Conservation (phyloP, 2,888 invertebrate species). For the Hedychridium roseum region DNA sequence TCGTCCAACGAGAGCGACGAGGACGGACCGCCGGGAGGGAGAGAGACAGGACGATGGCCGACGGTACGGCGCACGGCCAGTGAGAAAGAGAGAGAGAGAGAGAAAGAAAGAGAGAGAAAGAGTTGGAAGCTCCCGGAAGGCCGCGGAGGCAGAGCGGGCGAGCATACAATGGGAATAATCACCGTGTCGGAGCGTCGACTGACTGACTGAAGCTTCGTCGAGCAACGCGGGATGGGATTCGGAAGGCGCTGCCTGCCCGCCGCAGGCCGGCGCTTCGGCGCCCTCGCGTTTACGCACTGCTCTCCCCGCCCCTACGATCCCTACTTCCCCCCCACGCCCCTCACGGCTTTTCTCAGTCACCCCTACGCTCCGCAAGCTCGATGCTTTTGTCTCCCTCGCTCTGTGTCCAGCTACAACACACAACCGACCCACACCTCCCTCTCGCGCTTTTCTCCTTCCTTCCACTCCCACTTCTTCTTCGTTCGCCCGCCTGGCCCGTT, state of each 20-base stretch:
- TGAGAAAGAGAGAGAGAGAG: slow-evolving; percentile 8
- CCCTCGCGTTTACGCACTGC: slow-evolving; percentile 10
- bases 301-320: slow-evolving; percentile 5
- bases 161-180: slow-evolving; percentile 58
- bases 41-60: slow-evolving; percentile 6
- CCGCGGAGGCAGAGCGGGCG: slow-evolving; percentile 9
- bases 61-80: slow-evolving; percentile 14
- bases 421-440: slow-evolving; percentile 4
- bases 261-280: slow-evolving; percentile 27
- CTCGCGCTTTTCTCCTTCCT: slow-evolving; percentile 3
- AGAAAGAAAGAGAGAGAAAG: slow-evolving; percentile 10
- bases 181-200: slow-evolving; percentile 58
- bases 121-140: slow-evolving; percentile 11
- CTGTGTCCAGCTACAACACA: slow-evolving; percentile 8
- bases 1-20: not conserved
- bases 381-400: slow-evolving; percentile 20
- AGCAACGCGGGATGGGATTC: slow-evolving; percentile 53
- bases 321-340: slow-evolving; percentile 7
- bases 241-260: slow-evolving; percentile 47
- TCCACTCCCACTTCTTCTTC: slow-evolving; percentile 1
- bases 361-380: not conserved
- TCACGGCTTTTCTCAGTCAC: slow-evolving; percentile 8
- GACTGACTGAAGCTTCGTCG: slow-evolving; percentile 55
- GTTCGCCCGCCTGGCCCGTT: slow-evolving; percentile 10
- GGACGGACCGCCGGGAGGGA: slow-evolving; percentile 5